These are phyloP conservation scores for Cirrhinus mrigala DNA, from an alignment of 2,797 vertebrate species.

Conservation along the genomic window DNA sequence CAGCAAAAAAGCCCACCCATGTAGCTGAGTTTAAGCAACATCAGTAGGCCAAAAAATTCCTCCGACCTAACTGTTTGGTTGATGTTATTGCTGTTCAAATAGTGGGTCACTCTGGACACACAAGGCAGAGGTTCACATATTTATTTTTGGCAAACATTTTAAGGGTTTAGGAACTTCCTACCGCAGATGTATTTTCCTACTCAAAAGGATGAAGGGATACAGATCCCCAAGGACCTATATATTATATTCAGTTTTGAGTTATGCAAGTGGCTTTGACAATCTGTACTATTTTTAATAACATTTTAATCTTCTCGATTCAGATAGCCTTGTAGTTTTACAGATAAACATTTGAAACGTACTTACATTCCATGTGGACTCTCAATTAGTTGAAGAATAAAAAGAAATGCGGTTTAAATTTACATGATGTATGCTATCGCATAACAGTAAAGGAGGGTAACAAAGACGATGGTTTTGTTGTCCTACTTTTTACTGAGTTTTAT, in stretches of 20 bases:
- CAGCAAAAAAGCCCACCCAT: neutral
- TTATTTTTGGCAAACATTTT: neutral
- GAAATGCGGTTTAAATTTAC: neutral
- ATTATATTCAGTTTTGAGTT: neutral
- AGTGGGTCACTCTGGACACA: neutral
- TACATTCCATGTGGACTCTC: neutral
- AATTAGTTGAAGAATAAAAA: neutral
- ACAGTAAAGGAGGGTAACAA: neutral
- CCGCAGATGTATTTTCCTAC: neutral
- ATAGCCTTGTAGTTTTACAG: neutral
- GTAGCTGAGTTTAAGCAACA: neutral
- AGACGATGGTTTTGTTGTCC: neutral
- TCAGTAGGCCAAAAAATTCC: neutral
- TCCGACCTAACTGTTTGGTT: neutral
- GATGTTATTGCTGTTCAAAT: neutral
- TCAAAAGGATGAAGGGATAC: neutral
- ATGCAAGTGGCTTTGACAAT: neutral
- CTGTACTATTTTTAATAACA: neutral
- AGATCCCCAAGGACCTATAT: neutral
- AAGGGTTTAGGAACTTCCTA: neutral
- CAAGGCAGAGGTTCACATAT: neutral
- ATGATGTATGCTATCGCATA: neutral
- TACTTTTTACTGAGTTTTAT: neutral
- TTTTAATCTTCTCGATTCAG: neutral
- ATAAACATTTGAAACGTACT: neutral